Conservation (phyloP, 2,113 vertebrate genomes). For the Oryzias celebensis region DNA sequence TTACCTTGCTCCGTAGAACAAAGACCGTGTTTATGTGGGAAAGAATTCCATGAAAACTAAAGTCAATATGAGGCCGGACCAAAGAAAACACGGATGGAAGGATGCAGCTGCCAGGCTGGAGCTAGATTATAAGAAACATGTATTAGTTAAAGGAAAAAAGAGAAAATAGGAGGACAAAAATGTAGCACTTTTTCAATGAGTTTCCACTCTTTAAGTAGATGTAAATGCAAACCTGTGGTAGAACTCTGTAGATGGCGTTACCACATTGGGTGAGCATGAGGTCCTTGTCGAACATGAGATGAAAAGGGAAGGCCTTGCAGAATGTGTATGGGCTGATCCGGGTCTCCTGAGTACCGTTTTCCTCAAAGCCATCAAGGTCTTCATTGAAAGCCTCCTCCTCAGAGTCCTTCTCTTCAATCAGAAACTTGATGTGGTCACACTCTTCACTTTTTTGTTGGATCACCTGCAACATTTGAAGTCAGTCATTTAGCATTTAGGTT, state of each 20-base stretch:
- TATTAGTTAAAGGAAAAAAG: neutral
- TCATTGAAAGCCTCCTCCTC: slow-evolving; percentile 96
- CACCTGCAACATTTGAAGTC: slow-evolving; percentile 75
- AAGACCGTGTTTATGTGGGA: slow-evolving; percentile 99
- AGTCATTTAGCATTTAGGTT: slow-evolving; percentile 3
- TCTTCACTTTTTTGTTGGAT: slow-evolving; percentile 96
- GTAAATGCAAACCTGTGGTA: slow-evolving; percentile 86
- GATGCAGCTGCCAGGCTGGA: slow-evolving; percentile 93
- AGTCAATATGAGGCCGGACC: slow-evolving; percentile 97
- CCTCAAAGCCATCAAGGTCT: slow-evolving; percentile 95
- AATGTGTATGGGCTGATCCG: slow-evolving; percentile 97
- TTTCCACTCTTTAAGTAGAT: neutral
- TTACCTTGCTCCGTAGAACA: slow-evolving; percentile 96
- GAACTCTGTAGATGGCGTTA: slow-evolving; percentile 94
- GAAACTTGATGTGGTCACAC: slow-evolving; percentile 97
- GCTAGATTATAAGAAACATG: slow-evolving; percentile 69
- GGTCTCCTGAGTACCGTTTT: slow-evolving; percentile 95
- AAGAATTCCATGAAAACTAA: slow-evolving; percentile 96
- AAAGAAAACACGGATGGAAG: slow-evolving; percentile 94
- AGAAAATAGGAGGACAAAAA: neutral
- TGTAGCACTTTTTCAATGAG: neutral
- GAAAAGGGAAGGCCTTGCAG: slow-evolving; percentile 98
- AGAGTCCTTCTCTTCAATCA: slow-evolving; percentile 97
- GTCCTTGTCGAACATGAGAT: slow-evolving; percentile 96
- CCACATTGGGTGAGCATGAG: slow-evolving; percentile 96